Percentiles rank a stretch among this genome's conserved stretches.
phyloP scores from a whole-genome alignment of 2,888 invertebrate genomes.

The Plagiodera versicolora region DNA sequence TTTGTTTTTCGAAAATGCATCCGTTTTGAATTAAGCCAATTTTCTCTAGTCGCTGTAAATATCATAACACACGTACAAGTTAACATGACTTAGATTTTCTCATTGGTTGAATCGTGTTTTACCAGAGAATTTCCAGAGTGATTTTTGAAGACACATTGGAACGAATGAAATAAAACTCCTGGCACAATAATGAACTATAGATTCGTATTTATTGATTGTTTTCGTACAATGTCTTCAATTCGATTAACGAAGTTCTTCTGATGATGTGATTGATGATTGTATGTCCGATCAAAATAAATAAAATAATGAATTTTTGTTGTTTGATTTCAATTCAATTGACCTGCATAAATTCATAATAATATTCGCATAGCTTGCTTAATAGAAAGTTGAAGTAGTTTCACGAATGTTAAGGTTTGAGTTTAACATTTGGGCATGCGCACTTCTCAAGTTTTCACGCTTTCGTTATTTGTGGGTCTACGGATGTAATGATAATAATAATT shows the following conservation, averaged over 20 bases:
- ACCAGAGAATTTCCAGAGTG: conserved; percentile 24
- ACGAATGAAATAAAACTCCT: conserved; percentile 31
- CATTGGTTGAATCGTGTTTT: conserved; percentile 34
- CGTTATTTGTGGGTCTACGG: no score
- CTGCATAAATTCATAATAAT: no score
- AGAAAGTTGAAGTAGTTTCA: no score
- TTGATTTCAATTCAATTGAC: no score
- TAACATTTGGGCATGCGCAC: no score
- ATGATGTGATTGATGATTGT: conserved; percentile 39
- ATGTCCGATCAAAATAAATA: conserved; percentile 36
- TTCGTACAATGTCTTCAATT: conserved; percentile 24
- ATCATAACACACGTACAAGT: conserved; percentile 48
- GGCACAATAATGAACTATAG: conserved; percentile 35
- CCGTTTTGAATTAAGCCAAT: conserved; percentile 42
- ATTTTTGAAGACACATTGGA: conserved; percentile 35
- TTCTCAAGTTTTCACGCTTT: no score
- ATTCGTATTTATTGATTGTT: conserved; percentile 19
- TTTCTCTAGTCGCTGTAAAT: conserved; percentile 51
- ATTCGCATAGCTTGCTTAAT: no score
- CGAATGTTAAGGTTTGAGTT: no score
- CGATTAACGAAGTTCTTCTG: conserved; percentile 26
- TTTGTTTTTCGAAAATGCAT: conserved; percentile 42
- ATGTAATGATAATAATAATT: no score
- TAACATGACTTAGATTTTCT: conserved; percentile 36
- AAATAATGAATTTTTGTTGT: conserved; percentile 9